phyloP scores from a whole-genome alignment of 2,113 vertebrate species.

The Chloropsis cyanopogon region DNA sequence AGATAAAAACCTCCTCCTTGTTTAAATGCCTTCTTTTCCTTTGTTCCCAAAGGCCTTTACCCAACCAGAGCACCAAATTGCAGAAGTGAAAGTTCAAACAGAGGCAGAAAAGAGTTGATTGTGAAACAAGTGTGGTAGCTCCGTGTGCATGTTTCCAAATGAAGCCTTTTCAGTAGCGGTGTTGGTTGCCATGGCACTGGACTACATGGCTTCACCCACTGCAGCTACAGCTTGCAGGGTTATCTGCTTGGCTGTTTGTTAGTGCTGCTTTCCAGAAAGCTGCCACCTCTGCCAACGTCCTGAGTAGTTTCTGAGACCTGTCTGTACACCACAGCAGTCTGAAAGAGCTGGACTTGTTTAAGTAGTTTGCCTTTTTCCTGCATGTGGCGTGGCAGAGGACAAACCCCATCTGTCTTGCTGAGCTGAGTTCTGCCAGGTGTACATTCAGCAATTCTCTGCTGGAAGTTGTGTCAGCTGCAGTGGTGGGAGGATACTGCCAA shows the following conservation, averaged over 20 bases:
- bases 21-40: background rate
- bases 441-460: background rate
- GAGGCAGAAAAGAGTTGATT: background rate
- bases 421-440: background rate
- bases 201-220: background rate
- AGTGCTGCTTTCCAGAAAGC: background rate
- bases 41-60: background rate
- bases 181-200: background rate
- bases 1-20: background rate
- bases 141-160: background rate
- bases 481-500: background rate
- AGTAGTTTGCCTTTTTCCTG: background rate
- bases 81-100: background rate
- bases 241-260: background rate
- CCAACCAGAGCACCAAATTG: background rate
- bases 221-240: background rate
- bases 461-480: background rate
- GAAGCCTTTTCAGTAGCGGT: background rate
- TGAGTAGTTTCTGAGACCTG: rapidly evolving
- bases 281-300: background rate
- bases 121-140: background rate
- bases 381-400: rapidly evolving
- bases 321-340: background rate
- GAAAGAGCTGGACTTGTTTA: background rate
- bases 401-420: rapidly evolving